Evolutionary conservation across 2,888 invertebrate species (phyloP).

Genomic region (Sepioteuthis lessoniana): DNA sequence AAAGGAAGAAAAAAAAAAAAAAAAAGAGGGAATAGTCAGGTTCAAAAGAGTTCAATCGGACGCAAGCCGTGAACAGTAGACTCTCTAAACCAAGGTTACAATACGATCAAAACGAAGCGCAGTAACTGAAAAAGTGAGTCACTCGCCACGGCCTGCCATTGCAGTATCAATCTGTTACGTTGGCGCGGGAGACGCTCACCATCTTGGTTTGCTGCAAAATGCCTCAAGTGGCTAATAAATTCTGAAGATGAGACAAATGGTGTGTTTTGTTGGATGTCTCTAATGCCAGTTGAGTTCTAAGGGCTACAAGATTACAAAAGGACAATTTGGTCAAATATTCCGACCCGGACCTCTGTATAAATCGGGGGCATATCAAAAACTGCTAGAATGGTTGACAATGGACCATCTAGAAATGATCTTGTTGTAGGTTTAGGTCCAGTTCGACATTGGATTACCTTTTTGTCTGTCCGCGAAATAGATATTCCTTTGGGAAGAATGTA

Average conservation of each 20-base stretch:
- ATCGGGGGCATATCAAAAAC: not conserved
- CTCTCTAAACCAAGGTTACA: too few relatives aligned
- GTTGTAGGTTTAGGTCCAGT: not conserved
- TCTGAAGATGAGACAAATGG: not conserved
- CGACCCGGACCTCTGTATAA: not conserved
- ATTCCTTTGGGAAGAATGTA: not conserved
- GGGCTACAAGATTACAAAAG: not conserved
- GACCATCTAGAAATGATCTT: not conserved
- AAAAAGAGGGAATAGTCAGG: too few relatives aligned
- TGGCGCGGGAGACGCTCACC: too few relatives aligned
- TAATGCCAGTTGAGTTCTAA: not conserved
- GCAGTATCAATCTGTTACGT: too few relatives aligned
- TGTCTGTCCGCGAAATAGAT: not conserved
- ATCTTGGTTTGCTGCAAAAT: not conserved
- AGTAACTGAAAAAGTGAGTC: too few relatives aligned
- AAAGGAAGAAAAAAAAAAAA: too few relatives aligned
- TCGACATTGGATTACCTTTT: not conserved
- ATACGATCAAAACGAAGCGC: too few relatives aligned
- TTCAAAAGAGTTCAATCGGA: too few relatives aligned
- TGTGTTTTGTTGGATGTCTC: not conserved
- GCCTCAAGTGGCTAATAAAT: constrained; percentile 33
- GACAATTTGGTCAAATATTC: not conserved
- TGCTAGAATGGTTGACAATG: not conserved
- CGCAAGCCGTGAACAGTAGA: too few relatives aligned
- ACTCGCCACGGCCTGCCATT: too few relatives aligned